phyloP scores from a whole-genome alignment of 2,797 vertebrate genomes.

The Hemibagrus guttatus region DNA sequence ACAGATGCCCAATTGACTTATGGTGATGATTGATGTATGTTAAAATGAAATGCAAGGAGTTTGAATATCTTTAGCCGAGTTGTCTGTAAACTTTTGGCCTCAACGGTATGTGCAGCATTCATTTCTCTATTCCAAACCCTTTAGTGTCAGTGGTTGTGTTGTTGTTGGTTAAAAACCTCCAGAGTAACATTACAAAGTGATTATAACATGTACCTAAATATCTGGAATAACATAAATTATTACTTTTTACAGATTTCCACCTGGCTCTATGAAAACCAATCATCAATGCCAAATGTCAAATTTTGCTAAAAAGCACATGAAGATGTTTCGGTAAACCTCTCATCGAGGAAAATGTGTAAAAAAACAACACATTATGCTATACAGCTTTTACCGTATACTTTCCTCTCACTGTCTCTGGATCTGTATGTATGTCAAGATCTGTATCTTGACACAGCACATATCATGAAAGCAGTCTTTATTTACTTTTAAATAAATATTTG shows the following conservation, averaged over 20 bases:
- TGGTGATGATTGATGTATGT: neutral
- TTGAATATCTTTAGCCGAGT: neutral
- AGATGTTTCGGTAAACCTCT: neutral
- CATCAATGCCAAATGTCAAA: neutral
- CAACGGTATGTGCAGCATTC: neutral
- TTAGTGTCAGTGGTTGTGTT: neutral
- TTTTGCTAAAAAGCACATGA: neutral
- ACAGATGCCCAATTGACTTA: neutral
- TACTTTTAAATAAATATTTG: neutral
- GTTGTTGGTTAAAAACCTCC: neutral
- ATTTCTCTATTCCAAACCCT: neutral
- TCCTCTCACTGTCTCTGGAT: neutral
- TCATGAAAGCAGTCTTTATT: neutral
- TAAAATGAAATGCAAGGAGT: neutral
- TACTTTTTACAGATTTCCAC: neutral
- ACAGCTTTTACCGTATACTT: neutral
- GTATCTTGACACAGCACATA: neutral
- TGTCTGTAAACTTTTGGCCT: neutral
- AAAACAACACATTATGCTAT: neutral
- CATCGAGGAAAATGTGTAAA: neutral
- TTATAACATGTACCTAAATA: neutral
- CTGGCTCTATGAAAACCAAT: neutral
- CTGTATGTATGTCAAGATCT: too few species aligned
- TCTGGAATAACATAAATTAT: neutral
- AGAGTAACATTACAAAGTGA: neutral